A percentile compares a stretch with the other conserved stretches of the same genome.
phyloP scores from a whole-genome alignment of 2,888 invertebrate genomes.

The Tetragonula carbonaria region DNA sequence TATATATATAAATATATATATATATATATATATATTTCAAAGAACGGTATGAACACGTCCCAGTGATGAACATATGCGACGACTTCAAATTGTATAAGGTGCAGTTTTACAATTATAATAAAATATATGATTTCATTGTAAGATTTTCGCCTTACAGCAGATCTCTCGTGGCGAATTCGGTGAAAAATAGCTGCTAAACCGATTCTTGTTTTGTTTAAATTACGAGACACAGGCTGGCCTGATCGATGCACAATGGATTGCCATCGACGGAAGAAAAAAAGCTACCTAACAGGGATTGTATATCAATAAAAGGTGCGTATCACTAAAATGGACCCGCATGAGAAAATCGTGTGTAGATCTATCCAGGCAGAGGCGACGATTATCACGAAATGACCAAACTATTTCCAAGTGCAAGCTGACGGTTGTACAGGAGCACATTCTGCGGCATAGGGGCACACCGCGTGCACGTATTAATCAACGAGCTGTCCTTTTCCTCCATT shows the following conservation, averaged over 20 bases:
- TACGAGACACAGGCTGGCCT: neutral
- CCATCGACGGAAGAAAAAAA: constrained; percentile 34
- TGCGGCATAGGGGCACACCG: constrained; percentile 63
- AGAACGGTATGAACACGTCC: neutral
- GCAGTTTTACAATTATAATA: neutral
- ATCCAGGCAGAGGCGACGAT: constrained; percentile 39
- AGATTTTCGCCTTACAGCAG: neutral
- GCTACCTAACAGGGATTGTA: constrained; percentile 59
- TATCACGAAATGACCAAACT: constrained; percentile 62
- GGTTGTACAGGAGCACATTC: constrained; percentile 22
- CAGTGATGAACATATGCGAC: constrained; percentile 35
- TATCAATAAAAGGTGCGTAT: constrained; percentile 60
- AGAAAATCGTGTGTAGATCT: constrained; percentile 53
- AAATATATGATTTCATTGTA: neutral
- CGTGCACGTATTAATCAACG: constrained; percentile 69
- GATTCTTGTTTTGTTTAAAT: constrained; percentile 31
- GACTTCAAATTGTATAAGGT: neutral
- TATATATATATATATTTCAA: neutral
- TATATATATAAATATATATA: neutral
- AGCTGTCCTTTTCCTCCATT: constrained; percentile 63
- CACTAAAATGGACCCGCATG: constrained; percentile 73
- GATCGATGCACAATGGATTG: constrained; percentile 48
- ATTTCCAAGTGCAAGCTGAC: constrained; percentile 43
- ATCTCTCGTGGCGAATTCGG: neutral
- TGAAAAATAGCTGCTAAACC: neutral